Base-by-base conservation (phyloP, 2,888 invertebrate genomes). In the Coenonympha glycerion region DNA sequence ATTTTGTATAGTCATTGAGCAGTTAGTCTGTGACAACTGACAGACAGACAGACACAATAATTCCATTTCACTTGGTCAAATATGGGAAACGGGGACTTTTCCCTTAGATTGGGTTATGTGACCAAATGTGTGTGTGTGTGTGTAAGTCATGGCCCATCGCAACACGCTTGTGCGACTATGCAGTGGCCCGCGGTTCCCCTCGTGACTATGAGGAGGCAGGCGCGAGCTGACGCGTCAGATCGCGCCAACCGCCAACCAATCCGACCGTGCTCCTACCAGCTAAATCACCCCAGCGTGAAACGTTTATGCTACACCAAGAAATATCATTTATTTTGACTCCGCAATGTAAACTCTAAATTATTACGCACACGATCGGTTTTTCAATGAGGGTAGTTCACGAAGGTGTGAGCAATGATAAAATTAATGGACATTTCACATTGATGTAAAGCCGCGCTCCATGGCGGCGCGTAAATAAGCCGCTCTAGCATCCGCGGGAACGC, bases 251-350 rank as follows among this genome's bases (percentile, higher is more conserved):
- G 31, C 40, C 26, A 26, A 33, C 24, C 40, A 39, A 52, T 45
- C 55, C 47, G 49, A 50, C 51, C 53, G 55, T 53, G 41, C 46
- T 40, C 19, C 47, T 15, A 28, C 45, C 34, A 46, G 55, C 59
- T 44, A 64, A 62, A 64, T 62, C 58, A 62, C 55, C 45, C 26
- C 45, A 52, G 58, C 62, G 62, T 57, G 62, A 59, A 52, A 52
- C 47, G 44, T 56, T 55, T 54, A 49, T 40, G 55, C 52, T 52
- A 21, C 21, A 40, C 44, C 26, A 22, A 24, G 28, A 45, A 39
- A 37, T 48, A 41, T 41, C 45, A 11, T 46, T 46, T 36, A 19
- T 9, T 26, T 13, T 41, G 18, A 9, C 28, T 26, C 22, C 31
- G 11, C 4, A 41, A 26, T 49, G 2, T 33, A 22, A 13, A 33